These are phyloP conservation scores for Clarias batrachus DNA, from an alignment of 2,113 vertebrate species.

Conservation along the genomic window DNA sequence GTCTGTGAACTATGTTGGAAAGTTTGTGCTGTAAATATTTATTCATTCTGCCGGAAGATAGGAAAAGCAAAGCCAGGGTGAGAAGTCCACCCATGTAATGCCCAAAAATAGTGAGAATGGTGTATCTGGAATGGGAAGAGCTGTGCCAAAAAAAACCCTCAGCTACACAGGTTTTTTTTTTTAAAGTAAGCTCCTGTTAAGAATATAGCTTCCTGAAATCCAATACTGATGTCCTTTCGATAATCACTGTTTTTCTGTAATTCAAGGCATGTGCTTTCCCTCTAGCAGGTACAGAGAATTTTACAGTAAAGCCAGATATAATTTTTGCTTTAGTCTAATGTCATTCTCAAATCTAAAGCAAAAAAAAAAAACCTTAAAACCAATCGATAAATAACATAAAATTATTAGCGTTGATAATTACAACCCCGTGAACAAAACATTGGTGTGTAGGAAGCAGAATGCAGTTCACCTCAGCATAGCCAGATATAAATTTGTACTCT, in stretches of 20 bases:
- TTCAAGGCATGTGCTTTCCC: background rate
- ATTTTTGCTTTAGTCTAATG: background rate
- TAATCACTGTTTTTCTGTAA: background rate
- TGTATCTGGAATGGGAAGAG: slow-evolving; percentile 22
- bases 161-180: background rate
- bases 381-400: background rate
- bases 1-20: slow-evolving; percentile 35
- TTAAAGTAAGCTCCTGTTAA: background rate
- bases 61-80: slow-evolving; percentile 50
- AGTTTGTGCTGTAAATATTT: slow-evolving; percentile 49
- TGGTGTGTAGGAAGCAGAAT: background rate
- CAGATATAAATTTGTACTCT: background rate
- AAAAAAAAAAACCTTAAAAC: background rate
- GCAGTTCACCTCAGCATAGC: background rate
- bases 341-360: background rate
- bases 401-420: background rate
- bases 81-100: slow-evolving; percentile 32
- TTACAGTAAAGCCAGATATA: background rate
- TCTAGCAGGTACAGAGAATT: background rate
- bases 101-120: slow-evolving; percentile 25
- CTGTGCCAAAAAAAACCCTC: slow-evolving; percentile 9
- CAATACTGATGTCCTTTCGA: background rate
- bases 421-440: background rate
- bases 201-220: background rate
- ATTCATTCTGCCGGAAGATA: slow-evolving; percentile 33